A percentile compares a stretch with the other conserved stretches of the same genome.
Conservation (phyloP, 2,888 invertebrate genomes). For the Mesoligia furuncula region DNA sequence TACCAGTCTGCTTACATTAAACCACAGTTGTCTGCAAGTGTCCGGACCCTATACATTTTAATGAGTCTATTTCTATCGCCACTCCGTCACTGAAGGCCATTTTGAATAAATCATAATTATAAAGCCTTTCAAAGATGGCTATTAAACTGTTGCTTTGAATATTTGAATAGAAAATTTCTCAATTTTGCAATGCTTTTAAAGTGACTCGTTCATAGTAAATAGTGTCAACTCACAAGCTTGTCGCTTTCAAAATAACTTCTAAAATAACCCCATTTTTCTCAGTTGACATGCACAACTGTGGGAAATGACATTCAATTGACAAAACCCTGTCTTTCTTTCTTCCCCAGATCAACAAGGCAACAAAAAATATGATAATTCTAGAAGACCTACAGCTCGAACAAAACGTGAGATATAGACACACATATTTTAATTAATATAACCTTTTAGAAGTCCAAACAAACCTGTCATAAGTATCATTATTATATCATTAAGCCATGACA, state of each 20-base stretch:
- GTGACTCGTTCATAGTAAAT: constrained; percentile 21
- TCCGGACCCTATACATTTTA: constrained; percentile 61
- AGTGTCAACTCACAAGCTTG: constrained; percentile 48
- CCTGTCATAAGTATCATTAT: constrained; percentile 26
- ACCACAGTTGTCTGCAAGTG: constrained; percentile 48
- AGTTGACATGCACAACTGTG: constrained; percentile 55
- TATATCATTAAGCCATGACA: constrained; percentile 2
- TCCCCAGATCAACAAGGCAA: constrained; percentile 68
- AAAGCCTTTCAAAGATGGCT: constrained; percentile 49
- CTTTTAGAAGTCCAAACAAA: constrained; percentile 66
- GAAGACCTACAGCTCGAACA: constrained; percentile 68
- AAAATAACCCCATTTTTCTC: constrained; percentile 56
- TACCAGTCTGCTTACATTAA: constrained; percentile 52
- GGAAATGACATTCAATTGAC: constrained; percentile 62
- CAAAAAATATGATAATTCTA: constrained; percentile 70
- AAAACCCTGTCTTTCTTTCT: constrained; percentile 65
- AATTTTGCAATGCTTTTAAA: constrained; percentile 52
- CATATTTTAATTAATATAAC: constrained; percentile 60
- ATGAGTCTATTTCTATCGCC: constrained; percentile 59
- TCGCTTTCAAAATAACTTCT: constrained; percentile 57
- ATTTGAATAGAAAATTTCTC: constrained; percentile 44
- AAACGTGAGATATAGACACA: constrained; percentile 67
- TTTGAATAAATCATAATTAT: constrained; percentile 62
- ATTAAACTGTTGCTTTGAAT: constrained; percentile 42
- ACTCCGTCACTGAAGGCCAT: constrained; percentile 51